phyloP scores from a whole-genome alignment of 2,113 vertebrate species.

The Hypanus sabinus region DNA sequence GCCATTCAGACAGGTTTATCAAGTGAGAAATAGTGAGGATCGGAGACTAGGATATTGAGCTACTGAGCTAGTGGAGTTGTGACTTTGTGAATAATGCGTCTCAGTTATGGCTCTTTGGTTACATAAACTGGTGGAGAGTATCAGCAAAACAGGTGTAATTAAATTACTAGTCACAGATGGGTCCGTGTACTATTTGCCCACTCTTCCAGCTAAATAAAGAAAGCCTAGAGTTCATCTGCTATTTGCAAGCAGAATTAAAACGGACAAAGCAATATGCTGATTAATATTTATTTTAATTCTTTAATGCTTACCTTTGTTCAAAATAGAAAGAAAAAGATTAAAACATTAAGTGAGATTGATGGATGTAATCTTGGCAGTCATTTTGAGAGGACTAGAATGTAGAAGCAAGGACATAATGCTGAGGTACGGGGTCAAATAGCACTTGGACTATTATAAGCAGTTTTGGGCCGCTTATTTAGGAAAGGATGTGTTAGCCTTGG shows the following conservation, averaged over 20 bases:
- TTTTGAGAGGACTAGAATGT: too few species aligned
- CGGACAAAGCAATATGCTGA: not conserved
- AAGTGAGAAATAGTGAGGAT: not conserved
- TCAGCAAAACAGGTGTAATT: slow-evolving; percentile 22
- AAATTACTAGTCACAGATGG: slow-evolving; percentile 32
- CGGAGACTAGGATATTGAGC: not conserved
- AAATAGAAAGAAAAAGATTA: not conserved
- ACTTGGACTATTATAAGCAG: too few species aligned
- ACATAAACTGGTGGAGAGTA: not conserved
- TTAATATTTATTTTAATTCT: not conserved
- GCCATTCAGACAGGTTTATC: not conserved
- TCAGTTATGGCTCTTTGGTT: slow-evolving; percentile 16
- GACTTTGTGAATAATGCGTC: slow-evolving; percentile 18
- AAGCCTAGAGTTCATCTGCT: not conserved
- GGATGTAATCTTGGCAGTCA: not conserved
- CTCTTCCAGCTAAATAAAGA: slow-evolving; percentile 4
- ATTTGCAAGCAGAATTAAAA: not conserved
- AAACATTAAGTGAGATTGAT: not conserved
- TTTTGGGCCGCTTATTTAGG: too few species aligned
- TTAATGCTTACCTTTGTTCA: not conserved
- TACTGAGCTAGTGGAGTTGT: not conserved
- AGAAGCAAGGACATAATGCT: too few species aligned
- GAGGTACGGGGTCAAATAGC: too few species aligned
- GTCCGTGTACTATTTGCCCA: slow-evolving; percentile 10
- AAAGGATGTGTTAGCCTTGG: too few species aligned